Conservation (phyloP, 2,113 vertebrate species). For the sheep (Ovis aries) region ARS-UI_Ramb_v3.0 NC_056071.1:36006501-36007000, state of each 20-base stretch:
- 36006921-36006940: neutral
- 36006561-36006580: too few species aligned
- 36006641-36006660: too few species aligned
- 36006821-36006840: neutral
- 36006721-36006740: neutral
- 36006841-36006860: neutral
- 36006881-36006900: neutral
- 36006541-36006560: too few species aligned
- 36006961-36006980: neutral
- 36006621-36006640: too few species aligned
- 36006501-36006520: neutral
- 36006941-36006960: neutral
- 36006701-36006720: neutral
- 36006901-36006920: neutral
- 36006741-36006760: neutral
- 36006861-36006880: neutral
- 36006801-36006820: neutral
- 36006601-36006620: too few species aligned
- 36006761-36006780: neutral
- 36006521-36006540: neutral
- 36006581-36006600: too few species aligned
- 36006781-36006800: neutral
- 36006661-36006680: too few species aligned
- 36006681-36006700: too few species aligned
- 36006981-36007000: neutral